Percentiles rank a stretch among this genome's conserved stretches.
These are phyloP conservation scores for Leucosticte australis DNA, from an alignment of 2,113 vertebrate genomes.

Conservation along the genomic window DNA sequence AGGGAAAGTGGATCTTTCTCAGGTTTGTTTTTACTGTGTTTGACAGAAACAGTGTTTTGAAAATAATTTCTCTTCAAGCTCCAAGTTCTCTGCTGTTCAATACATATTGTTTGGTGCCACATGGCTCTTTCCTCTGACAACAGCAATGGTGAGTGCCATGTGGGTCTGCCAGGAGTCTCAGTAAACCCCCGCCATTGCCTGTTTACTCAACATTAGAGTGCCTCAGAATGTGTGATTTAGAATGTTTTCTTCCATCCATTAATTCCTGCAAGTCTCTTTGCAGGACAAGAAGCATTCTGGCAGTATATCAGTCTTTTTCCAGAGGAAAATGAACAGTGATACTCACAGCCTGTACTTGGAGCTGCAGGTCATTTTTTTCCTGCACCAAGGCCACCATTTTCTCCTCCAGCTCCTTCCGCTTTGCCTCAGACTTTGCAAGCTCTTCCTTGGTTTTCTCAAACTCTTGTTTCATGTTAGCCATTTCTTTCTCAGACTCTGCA, in stretches of 20 bases:
- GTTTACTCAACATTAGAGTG: background rate
- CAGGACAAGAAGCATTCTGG: background rate
- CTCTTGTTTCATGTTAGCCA: conserved; percentile 27
- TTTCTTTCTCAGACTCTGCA: background rate
- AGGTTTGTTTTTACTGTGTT: background rate
- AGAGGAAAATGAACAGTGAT: background rate
- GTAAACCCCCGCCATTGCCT: background rate
- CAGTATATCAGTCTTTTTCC: background rate
- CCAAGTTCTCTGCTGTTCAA: background rate
- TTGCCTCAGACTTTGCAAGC: conserved; percentile 82
- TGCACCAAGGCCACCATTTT: conserved; percentile 38
- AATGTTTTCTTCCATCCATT: background rate
- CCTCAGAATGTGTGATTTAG: background rate
- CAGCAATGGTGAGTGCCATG: background rate
- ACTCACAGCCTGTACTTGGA: conserved; percentile 86
- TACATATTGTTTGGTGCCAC: background rate
- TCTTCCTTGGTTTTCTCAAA: conserved; percentile 89
- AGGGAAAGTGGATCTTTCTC: background rate
- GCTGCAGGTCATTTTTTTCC: conserved; percentile 86
- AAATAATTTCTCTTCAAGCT: background rate
- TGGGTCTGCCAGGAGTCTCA: background rate
- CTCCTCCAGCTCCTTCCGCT: conserved; percentile 83
- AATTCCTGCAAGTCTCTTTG: background rate
- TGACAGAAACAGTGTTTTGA: background rate
- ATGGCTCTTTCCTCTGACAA: background rate